Evolutionary conservation across 2,113 vertebrate species (phyloP).

Genomic region (Strix aluco): DNA sequence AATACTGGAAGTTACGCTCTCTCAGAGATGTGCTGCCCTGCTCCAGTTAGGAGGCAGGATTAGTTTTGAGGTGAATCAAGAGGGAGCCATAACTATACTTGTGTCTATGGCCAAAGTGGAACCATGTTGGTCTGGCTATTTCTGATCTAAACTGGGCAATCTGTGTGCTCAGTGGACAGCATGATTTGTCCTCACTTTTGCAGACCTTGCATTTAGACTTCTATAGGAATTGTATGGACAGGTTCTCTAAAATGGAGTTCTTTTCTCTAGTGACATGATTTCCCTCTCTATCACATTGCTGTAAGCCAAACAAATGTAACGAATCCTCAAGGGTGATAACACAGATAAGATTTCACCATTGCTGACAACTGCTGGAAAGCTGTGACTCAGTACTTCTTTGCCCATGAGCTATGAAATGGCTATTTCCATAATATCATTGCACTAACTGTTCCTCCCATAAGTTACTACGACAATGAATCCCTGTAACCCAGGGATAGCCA

Average conservation of each 20-base stretch:
- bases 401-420: slow-evolving; percentile 30
- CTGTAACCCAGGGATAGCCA: slow-evolving; percentile 20
- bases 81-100: neutral
- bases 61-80: neutral
- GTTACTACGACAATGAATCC: slow-evolving; percentile 48
- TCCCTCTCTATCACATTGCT: neutral
- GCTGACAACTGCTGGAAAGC: neutral
- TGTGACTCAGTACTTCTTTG: neutral
- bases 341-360: neutral
- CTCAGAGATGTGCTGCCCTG: fast-evolving
- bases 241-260: neutral
- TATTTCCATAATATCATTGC: slow-evolving; percentile 37
- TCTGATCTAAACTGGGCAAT: neutral
- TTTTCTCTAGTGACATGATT: neutral
- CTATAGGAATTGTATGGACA: neutral
- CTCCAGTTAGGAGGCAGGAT: neutral
- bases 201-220: neutral
- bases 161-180: neutral
- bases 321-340: neutral
- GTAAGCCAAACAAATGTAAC: neutral
- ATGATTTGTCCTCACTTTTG: neutral
- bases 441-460: slow-evolving; percentile 26
- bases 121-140: neutral
- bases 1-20: neutral
- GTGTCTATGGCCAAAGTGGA: neutral